Evolutionary conservation across 2,888 invertebrate genomes (phyloP).

Genomic region (Galerucella nymphaeae): DNA sequence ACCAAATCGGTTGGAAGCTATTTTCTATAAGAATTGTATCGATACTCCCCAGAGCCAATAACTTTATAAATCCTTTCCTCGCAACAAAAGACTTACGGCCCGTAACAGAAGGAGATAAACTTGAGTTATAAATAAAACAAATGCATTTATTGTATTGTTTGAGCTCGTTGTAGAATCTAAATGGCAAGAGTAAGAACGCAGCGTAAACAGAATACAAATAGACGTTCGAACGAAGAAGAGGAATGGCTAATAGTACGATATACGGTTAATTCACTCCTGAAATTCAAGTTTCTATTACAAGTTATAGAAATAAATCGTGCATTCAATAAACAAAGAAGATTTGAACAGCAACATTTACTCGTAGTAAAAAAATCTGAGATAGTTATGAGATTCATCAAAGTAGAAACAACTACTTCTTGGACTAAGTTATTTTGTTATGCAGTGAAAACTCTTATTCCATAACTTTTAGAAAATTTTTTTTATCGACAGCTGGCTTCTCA

Average conservation of each 20-base stretch:
- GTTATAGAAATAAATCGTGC: too few species aligned
- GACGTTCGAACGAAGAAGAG: slow-evolving; percentile 34
- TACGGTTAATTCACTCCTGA: background rate
- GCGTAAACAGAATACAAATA: slow-evolving; percentile 49
- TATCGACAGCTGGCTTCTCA: too few species aligned
- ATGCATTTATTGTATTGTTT: slow-evolving; percentile 44
- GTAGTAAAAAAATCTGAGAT: too few species aligned
- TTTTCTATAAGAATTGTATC: slow-evolving; percentile 23
- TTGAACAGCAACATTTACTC: too few species aligned
- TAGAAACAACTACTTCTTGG: too few species aligned
- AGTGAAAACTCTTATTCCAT: too few species aligned
- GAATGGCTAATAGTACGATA: background rate
- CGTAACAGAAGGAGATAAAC: slow-evolving; percentile 29
- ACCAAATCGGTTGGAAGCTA: slow-evolving; percentile 20
- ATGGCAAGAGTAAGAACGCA: slow-evolving; percentile 45
- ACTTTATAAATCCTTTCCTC: slow-evolving; percentile 26
- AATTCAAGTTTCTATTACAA: background rate
- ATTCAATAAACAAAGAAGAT: too few species aligned
- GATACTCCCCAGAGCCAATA: slow-evolving; percentile 28
- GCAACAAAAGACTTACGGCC: slow-evolving; percentile 21
- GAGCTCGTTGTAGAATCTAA: slow-evolving; percentile 45
- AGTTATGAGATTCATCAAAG: too few species aligned
- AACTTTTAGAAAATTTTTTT: too few species aligned
- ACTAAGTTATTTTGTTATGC: too few species aligned
- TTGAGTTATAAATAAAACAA: slow-evolving; percentile 37